Percentiles rank a stretch among this genome's conserved stretches.
phyloP scores from a whole-genome alignment of 2,888 invertebrate species.

The Alloscopus bannaensis region DNA sequence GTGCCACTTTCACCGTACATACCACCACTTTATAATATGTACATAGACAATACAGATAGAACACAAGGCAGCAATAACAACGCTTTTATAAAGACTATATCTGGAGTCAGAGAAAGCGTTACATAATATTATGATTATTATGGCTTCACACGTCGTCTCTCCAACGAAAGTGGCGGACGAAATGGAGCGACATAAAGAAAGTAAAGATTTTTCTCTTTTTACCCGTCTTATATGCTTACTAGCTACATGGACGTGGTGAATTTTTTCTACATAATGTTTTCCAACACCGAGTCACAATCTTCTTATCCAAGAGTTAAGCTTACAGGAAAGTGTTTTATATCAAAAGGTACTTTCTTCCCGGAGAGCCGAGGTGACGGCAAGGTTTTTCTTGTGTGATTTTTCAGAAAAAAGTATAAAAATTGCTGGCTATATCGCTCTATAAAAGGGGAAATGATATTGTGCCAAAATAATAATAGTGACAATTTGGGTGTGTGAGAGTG shows the following conservation, averaged over 20 bases:
- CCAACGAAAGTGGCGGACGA: neutral
- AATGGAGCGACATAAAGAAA: neutral
- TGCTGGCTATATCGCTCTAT: no score
- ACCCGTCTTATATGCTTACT: neutral
- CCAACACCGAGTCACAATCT: no score
- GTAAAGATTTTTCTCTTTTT: constrained; percentile 5
- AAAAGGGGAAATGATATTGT: constrained; percentile 2
- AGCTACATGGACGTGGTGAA: neutral
- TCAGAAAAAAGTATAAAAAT: no score
- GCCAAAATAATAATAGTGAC: no score
- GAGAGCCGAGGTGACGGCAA: neutral
- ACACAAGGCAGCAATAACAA: no score
- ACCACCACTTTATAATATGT: no score
- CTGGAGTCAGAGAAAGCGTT: no score
- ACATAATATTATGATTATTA: constrained; percentile 4
- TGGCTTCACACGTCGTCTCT: neutral
- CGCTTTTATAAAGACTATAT: no score
- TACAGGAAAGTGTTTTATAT: no score
- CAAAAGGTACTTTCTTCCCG: constrained; percentile 1
- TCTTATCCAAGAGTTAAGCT: neutral
- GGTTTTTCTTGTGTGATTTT: neutral
- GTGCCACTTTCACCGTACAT: neutral
- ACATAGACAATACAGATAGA: no score
- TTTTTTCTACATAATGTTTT: neutral
- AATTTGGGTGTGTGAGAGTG: neutral